These are phyloP conservation scores for Anodontia alba DNA, from an alignment of 2,888 invertebrate species.

Conservation along the genomic window DNA sequence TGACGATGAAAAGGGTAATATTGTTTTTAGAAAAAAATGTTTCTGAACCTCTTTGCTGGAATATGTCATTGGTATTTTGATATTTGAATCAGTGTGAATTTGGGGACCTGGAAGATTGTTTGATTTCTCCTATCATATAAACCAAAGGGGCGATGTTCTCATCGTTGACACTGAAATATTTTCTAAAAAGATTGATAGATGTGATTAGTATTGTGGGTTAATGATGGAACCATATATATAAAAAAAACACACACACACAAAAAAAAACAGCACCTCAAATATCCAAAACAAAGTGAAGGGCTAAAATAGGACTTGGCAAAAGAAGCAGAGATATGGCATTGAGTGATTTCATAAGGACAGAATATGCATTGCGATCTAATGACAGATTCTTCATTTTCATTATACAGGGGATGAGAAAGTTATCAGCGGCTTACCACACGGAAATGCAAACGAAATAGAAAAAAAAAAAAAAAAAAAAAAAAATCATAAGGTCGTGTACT, in stretches of 20 bases:
- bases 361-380: not conserved
- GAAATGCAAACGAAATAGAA: no score
- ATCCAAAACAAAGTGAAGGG: not conserved
- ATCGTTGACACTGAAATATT: not conserved
- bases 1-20: not conserved
- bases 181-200: not conserved
- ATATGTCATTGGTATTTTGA: not conserved
- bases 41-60: not conserved
- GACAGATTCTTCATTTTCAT: conserved; percentile 23
- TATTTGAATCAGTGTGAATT: not conserved
- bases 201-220: not conserved
- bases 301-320: not conserved
- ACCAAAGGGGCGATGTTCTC: not conserved
- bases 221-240: not conserved
- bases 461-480: not conserved
- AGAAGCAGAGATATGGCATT: not conserved
- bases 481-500: not conserved
- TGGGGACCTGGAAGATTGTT: not conserved
- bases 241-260: no score
- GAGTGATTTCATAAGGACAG: conserved; percentile 9
- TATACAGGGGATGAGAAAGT: conserved; percentile 22
- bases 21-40: not conserved
- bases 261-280: not conserved
- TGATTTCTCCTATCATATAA: not conserved
- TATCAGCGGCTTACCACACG: not conserved